Percentiles rank a stretch among this genome's conserved stretches.
phyloP scores from a whole-genome alignment of 1,140 invertebrate species.

The Hylyphantes graminicola region DNA sequence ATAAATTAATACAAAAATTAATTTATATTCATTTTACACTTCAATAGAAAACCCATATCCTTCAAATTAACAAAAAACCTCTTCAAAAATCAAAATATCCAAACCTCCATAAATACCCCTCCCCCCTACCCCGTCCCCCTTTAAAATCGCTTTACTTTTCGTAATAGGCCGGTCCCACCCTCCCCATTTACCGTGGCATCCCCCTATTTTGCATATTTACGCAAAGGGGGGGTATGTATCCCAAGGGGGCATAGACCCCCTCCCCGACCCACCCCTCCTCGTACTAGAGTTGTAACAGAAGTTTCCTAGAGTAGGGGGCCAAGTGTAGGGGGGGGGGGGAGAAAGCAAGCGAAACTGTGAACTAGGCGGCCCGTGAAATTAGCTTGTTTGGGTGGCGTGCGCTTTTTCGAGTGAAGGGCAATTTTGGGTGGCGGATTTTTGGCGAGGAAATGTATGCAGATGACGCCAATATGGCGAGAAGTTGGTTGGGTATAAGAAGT shows the following conservation, averaged over 20 bases:
- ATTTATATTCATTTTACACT: no score
- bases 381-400: constrained; percentile 39
- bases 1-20: no score
- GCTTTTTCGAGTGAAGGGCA: no score
- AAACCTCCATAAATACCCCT: neutral
- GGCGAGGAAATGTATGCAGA: no score
- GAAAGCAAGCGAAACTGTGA: constrained; percentile 41
- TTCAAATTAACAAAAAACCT: neutral
- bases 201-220: constrained; percentile 49
- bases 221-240: constrained; percentile 2
- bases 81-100: neutral
- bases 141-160: constrained; percentile 9
- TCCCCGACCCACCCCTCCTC: no score
- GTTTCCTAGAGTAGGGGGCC: neutral
- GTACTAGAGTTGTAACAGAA: neutral
- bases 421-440: no score
- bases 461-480: no score
- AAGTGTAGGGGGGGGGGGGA: neutral
- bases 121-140: neutral
- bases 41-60: no score
- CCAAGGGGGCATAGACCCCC: constrained; percentile 9
- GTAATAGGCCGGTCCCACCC: constrained; percentile 42
- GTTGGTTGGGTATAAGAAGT: no score
- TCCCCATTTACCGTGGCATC: constrained; percentile 16
- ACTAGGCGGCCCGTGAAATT: constrained; percentile 54